Conservation (phyloP, 2,888 invertebrate genomes). For the Eupithecia subumbrata region DNA sequence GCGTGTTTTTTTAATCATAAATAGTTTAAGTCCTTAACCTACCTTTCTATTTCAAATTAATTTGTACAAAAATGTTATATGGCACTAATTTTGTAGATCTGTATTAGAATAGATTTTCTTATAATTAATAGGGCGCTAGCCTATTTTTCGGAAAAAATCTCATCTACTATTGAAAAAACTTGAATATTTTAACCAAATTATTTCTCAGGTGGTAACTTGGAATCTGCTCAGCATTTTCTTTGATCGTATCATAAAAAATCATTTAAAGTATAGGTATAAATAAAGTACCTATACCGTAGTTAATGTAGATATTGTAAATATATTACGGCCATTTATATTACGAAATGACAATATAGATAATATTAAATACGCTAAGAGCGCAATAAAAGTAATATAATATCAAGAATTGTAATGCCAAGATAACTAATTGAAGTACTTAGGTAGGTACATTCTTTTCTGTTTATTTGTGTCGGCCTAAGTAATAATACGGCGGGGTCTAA, state of each 20-base stretch:
- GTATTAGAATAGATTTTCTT: not conserved
- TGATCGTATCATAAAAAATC: not conserved
- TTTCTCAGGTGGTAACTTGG: not conserved
- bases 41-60: not conserved
- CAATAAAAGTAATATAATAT: constrained; percentile 32
- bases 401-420: constrained; percentile 16
- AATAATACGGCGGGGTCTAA: not conserved
- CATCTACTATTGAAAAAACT: not conserved
- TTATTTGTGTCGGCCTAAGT: constrained; percentile 26
- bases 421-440: not conserved
- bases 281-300: not conserved
- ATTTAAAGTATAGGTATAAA: not conserved
- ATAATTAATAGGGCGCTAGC: constrained; percentile 34
- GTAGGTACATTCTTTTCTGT: not conserved
- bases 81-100: not conserved
- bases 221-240: not conserved
- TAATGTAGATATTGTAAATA: constrained; percentile 40
- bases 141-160: constrained; percentile 9
- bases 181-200: not conserved
- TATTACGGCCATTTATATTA: constrained; percentile 45
- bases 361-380: constrained; percentile 47
- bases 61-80: not conserved
- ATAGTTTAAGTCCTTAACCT: not conserved
- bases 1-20: not conserved
- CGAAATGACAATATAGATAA: constrained; percentile 50